phyloP scores from a whole-genome alignment of 2,888 invertebrate genomes.

The Willowsia nigromaculata region DNA sequence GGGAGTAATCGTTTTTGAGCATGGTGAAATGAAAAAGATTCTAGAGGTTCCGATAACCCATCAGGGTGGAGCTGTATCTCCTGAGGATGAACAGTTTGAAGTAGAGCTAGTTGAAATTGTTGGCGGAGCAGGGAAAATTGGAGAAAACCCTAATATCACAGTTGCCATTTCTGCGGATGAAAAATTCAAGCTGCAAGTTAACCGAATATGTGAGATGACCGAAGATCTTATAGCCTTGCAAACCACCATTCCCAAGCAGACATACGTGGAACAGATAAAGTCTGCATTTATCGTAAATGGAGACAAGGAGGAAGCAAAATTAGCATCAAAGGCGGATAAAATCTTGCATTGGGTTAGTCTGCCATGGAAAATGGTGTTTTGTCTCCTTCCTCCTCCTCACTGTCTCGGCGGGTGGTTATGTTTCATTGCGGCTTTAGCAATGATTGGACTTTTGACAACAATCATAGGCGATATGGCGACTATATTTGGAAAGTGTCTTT shows the following conservation, averaged over 20 bases:
- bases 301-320: constrained; percentile 26
- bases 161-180: constrained; percentile 83
- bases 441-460: constrained; percentile 83
- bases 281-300: constrained; percentile 43
- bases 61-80: neutral
- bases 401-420: constrained; percentile 83
- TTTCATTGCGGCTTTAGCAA: constrained; percentile 82
- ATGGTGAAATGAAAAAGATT: constrained; percentile 80
- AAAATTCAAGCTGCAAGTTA: constrained; percentile 78
- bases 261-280: constrained; percentile 22
- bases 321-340: neutral
- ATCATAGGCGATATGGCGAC: constrained; percentile 82
- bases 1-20: constrained; percentile 81
- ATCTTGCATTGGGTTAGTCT: constrained; percentile 11
- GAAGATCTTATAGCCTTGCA: neutral
- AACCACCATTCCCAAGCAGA: neutral
- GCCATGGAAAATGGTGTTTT: constrained; percentile 78
- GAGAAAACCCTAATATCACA: constrained; percentile 81
- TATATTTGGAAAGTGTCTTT: neutral
- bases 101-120: constrained; percentile 81
- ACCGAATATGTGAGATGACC: constrained; percentile 18
- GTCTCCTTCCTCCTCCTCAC: constrained; percentile 81
- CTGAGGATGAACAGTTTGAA: constrained; percentile 83
- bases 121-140: constrained; percentile 81
- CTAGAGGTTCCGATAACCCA: neutral